These are phyloP conservation scores for Okamejei kenojei DNA, from an alignment of 2,797 vertebrate genomes.

Conservation along the genomic window DNA sequence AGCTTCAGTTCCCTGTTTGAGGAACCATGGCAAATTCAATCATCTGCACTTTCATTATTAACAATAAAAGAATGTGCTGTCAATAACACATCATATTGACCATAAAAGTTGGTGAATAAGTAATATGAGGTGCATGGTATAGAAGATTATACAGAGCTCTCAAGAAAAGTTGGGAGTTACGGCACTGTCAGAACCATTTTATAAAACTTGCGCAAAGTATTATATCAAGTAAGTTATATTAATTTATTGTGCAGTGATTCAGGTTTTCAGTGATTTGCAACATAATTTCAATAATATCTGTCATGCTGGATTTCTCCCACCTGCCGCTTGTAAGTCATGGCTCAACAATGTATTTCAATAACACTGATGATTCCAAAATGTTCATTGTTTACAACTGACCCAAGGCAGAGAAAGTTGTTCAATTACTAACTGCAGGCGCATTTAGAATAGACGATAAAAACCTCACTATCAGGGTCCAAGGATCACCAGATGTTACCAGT, in stretches of 20 bases:
- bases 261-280: background rate
- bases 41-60: background rate
- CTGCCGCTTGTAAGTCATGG: background rate
- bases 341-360: background rate
- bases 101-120: background rate
- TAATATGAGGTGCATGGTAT: background rate
- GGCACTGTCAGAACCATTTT: background rate
- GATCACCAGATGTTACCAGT: background rate
- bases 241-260: background rate
- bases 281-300: background rate
- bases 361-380: too few relatives aligned
- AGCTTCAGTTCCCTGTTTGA: slow-evolving; percentile 10
- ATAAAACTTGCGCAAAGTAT: background rate
- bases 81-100: background rate
- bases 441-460: background rate
- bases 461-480: background rate
- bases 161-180: too few relatives aligned
- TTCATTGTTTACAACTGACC: background rate
- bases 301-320: background rate
- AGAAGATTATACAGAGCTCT: background rate
- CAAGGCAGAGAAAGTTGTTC: background rate
- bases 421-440: background rate
- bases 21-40: background rate
- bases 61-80: background rate
- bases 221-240: background rate